Evolutionary conservation across 2,888 invertebrate genomes (phyloP), one percentile per base, ranked within the genome.

Genomic region (Hyles lineata): DNA sequence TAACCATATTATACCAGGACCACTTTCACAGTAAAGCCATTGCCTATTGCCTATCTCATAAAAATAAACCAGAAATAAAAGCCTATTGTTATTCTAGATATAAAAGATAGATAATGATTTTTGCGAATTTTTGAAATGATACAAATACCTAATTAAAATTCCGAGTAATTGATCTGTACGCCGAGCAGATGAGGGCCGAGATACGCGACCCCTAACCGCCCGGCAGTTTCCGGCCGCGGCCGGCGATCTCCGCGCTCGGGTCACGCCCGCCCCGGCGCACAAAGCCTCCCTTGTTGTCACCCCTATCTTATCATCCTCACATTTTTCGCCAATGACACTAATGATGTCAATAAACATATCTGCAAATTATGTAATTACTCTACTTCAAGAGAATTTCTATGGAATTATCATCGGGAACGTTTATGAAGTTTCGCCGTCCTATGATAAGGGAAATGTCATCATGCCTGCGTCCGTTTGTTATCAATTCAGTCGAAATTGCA

Each of bases 271-370:
- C 78, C 76, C 76, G 72, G 76, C 77, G 76, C 77, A 92, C 91
- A 92, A 85, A 83, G 85, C 85, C 85, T 83, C 87, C 86, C 87
- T 93, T 93, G 92, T 93, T 86, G 83, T 79, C 77, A 85, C 84
- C 88, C 87, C 87, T 91, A 91, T 93, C 92, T 93, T 92, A 93
- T 93, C 92, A 87, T 86, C 90, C 89, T 89, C 87, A 87, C 89
- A 92, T 91, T 92, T 94, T 94, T 90, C 89, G 91, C 89, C 82
- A 55, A 77, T 67, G 85, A 80, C 78, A 77, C 85, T 92, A 91
- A 92, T 91, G 91, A 92, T 88, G 84, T 81, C 87, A 89, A 89
- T 90, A 83, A 85, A 84, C 84, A 84, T 90, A 90, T 90, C 86
- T 82, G 81, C 81, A 82, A 85, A 85, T 88, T 87, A 86, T 86